Evolutionary conservation across 1,140 invertebrate species (phyloP), one percentile per base, ranked within the genome.

Genomic region (Bombus confusus): DNA sequence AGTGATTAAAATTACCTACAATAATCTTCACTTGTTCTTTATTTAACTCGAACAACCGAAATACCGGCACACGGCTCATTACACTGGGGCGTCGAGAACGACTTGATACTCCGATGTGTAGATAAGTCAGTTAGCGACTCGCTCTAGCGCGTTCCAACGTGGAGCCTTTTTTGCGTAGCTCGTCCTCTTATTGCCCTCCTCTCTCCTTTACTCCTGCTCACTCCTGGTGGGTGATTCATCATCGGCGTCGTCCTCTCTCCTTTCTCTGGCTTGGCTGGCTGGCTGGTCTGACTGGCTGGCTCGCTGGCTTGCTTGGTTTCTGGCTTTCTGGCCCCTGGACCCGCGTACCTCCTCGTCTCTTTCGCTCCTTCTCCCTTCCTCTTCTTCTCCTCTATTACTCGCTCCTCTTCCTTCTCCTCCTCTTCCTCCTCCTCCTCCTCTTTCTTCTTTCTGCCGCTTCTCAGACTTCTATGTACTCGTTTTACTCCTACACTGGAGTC

Each of bases 81-180:
- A 84, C 66, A 72, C 28, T 8, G 13, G n/a, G 59, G 34, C 57
- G 78, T 28, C 59, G 79, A 22, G 59, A 41, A 73, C 4, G 81
- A 34, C 66, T 80, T 73, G 85, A 83, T 82, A 83, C 80, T 68
- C 76, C 80, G 91, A 92, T 93, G 88, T 91, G 83, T 83, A 94
- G 94, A 95, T 95, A 95, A 95, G 94, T 94, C 92, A 92, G 93
- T 93, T 93, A 93, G 92, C 92, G 93, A 94, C 92, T 94, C 94
- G 93, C 90, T 94, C 93, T 95, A 95, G 91, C 94, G 93, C 93
- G 93, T 92, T 93, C 91, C 92, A 88, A 91, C 91, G 87, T 89
- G 87, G 88, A 91, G 80, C 87, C 90, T 92, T 93, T 93, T 94
- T 94, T 93, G 90, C 91, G 90, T 92, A 85, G 80, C 85, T 78